These are phyloP conservation scores for Harpalus rufipes DNA, from an alignment of 2,888 invertebrate species.

Conservation along the genomic window DNA sequence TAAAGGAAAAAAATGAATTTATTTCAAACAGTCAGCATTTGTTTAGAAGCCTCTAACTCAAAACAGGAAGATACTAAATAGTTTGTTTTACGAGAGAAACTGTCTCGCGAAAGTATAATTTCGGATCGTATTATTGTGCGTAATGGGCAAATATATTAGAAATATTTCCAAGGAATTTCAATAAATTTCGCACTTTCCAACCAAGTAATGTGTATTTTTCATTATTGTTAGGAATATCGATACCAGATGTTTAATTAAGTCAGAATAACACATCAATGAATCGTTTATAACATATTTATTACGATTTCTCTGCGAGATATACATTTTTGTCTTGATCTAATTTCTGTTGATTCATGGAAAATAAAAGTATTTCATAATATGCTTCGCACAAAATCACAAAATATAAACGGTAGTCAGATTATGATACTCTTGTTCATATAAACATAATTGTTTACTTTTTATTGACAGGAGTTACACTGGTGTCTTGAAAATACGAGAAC, in stretches of 20 bases:
- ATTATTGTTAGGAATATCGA: conserved; percentile 35
- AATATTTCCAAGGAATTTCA: conserved; percentile 22
- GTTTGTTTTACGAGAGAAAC: conserved; percentile 62
- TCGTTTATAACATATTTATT: conserved; percentile 37
- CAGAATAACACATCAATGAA: conserved; percentile 22
- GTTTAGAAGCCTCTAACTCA: conserved; percentile 28
- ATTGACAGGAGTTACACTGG: too few relatives aligned
- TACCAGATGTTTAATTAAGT: conserved; percentile 24
- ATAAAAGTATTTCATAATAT: neutral
- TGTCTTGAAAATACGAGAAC: too few relatives aligned
- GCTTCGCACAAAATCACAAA: neutral
- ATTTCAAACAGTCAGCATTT: conserved; percentile 47
- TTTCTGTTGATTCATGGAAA: conserved; percentile 12
- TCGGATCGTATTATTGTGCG: conserved; percentile 39
- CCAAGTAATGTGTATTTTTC: conserved; percentile 14
- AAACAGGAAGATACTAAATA: conserved; percentile 63
- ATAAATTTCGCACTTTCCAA: conserved; percentile 49
- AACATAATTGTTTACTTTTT: too few relatives aligned
- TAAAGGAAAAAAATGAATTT: conserved; percentile 56
- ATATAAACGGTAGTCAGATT: neutral
- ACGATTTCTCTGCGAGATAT: conserved; percentile 29
- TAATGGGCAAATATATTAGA: conserved; percentile 22
- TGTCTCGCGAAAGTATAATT: conserved; percentile 62
- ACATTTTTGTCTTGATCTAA: conserved; percentile 11
- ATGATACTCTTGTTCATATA: neutral